phyloP scores from a whole-genome alignment of 2,888 invertebrate species.

The Caenorhabditis sp. region DNA sequence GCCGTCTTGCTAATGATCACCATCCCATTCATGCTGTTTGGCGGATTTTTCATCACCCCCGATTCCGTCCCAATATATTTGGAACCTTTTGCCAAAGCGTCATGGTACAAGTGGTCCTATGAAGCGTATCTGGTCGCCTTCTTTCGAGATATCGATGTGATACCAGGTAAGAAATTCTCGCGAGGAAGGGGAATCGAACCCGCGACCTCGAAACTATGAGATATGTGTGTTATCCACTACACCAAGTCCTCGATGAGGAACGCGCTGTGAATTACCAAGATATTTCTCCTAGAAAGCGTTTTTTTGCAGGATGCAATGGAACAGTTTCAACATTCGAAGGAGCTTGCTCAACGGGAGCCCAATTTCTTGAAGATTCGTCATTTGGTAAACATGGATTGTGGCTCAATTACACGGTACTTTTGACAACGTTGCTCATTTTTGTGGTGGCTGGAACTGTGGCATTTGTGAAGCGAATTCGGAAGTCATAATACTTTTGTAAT shows the following conservation, averaged over 20 bases:
- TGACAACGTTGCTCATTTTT: constrained; percentile 9
- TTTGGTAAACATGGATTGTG: constrained; percentile 14
- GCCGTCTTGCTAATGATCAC: constrained; percentile 29
- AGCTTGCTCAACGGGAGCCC: constrained; percentile 3
- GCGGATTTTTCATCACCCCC: constrained; percentile 76
- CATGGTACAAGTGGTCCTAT: constrained; percentile 71
- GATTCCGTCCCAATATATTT: constrained; percentile 68
- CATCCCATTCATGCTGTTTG: constrained; percentile 75
- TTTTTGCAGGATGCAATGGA: neutral
- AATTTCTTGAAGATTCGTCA: neutral
- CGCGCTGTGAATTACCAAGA: no score
- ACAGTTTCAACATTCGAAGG: neutral
- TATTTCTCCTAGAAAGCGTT: no score
- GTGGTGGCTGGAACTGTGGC: constrained; percentile 17
- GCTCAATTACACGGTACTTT: constrained; percentile 22
- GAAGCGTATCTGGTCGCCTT: constrained; percentile 52
- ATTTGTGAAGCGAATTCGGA: constrained; percentile 20
- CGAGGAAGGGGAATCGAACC: no score
- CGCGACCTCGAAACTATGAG: no score
- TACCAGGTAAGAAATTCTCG: no score
- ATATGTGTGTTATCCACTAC: no score
- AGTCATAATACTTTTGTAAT: no score
- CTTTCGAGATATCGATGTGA: constrained; percentile 6
- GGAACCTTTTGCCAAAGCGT: constrained; percentile 69
- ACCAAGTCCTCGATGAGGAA: no score